phyloP scores from a whole-genome alignment of 2,113 vertebrate genomes.

The Electrona antarctica region DNA sequence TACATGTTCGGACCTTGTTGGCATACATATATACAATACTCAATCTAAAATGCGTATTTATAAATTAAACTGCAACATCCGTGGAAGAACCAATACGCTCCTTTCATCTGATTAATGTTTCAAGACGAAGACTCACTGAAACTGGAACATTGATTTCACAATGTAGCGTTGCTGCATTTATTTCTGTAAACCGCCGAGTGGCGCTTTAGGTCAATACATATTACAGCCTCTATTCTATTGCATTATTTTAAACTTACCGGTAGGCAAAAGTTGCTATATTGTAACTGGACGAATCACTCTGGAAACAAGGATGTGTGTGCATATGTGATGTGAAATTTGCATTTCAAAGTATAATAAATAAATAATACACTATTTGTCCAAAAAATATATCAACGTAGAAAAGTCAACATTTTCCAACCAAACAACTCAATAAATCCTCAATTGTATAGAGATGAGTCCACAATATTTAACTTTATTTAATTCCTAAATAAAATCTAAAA shows the following conservation, averaged over 20 bases:
- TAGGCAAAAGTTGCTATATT: background rate
- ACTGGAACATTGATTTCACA: background rate
- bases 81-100: background rate
- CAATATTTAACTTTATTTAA: conserved; percentile 57
- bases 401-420: background rate
- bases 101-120: background rate
- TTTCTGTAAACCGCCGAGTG: conserved; percentile 37
- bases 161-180: background rate
- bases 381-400: too few relatives aligned
- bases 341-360: background rate
- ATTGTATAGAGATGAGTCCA: conserved; percentile 1
- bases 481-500: conserved; percentile 46
- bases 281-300: background rate
- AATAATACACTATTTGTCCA: too few relatives aligned
- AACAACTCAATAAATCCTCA: background rate
- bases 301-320: too few relatives aligned
- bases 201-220: conserved; percentile 22
- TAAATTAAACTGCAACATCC: background rate
- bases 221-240: background rate
- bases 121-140: background rate
- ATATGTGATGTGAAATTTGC: background rate
- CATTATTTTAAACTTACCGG: background rate
- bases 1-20: too few relatives aligned
- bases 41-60: background rate
- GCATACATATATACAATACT: background rate